Base-by-base conservation (phyloP, 2,888 invertebrate genomes). In the Chloroclystis v-ata region DNA sequence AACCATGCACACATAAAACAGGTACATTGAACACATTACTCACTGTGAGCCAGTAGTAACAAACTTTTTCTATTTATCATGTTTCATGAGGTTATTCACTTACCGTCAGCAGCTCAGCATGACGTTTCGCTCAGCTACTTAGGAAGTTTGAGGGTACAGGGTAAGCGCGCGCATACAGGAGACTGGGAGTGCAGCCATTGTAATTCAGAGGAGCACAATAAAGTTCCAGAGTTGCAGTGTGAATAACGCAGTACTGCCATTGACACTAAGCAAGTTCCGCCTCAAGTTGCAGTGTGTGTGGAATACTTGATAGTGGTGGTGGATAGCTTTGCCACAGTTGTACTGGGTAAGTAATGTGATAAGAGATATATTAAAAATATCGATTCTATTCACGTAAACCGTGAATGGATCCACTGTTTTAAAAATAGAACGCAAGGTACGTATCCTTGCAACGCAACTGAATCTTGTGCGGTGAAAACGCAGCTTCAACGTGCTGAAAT, bases 231-330 rank as follows among this genome's bases (percentile, higher is more conserved):
- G 58, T 67, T 61, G 59, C 52, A 44, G 56, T 65, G 66, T 69
- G 68, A 65, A 71, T 67, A 72, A 64, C 63, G 58, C 59, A 56
- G 61, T 62, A 63, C 64, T 67, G 73, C 65, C 73, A 75, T 70
- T 71, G 75, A 73, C 75, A 74, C 73, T 67, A 65, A 69, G 65
- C 70, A 71, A 75, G 72, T 73, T 69, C 62, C 63, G 59, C 46
- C 61, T 68, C 61, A 70, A 74, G 64, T 69, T 72, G 37, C 37
- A 41, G 33, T 30, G 25, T 40, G 43, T 13, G 10, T 32, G 30
- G 28, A 37, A 44, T 44, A 41, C 35, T 32, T 37, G 32, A 41
- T n/a, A 41, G 26, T 49, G 8, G n/a, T 24, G 10, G 30, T 13
- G 10, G 25, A 12, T 9, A 38, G 33, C 16, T 32, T 28, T 2